Conservation (phyloP, 2,888 invertebrate species). For the Caenorhabditis plicata region DNA sequence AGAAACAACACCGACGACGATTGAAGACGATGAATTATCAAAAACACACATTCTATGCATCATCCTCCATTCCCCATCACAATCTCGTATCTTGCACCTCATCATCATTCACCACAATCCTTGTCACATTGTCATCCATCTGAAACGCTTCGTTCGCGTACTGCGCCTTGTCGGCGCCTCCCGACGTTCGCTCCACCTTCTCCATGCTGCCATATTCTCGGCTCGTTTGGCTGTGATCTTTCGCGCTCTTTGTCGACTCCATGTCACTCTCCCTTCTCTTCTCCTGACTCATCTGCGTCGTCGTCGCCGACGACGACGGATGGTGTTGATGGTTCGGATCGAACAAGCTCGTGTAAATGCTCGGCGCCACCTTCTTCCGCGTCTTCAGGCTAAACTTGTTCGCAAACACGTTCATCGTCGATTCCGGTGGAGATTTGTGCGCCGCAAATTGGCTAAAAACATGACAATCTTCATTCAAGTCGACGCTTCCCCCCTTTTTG, state of each 20-base stretch:
- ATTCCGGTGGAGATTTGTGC: conserved; percentile 22
- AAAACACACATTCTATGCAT: not conserved
- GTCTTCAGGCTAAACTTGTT: conserved; percentile 18
- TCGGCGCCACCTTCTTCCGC: conserved; percentile 17
- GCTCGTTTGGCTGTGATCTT: too few species aligned
- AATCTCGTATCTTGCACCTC: not conserved
- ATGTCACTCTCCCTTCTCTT: not conserved
- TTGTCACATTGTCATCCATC: conserved; percentile 9
- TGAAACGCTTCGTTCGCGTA: conserved; percentile 16
- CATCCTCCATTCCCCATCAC: conserved; percentile 2
- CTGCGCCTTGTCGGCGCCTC: conserved; percentile 35
- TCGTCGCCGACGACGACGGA: not conserved
- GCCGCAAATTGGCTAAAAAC: conserved; percentile 25
- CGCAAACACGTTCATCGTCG: too few species aligned
- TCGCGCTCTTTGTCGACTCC: conserved; percentile 1
- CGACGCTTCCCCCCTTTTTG: not conserved
- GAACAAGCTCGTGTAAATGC: too few species aligned
- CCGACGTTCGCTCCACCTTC: conserved; percentile 21
- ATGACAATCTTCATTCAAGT: too few species aligned
- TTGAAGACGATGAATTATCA: not conserved
- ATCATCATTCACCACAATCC: conserved; percentile 23
- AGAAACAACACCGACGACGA: not conserved
- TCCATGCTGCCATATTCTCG: not conserved
- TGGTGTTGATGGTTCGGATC: too few species aligned
- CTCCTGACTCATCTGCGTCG: not conserved